Evolutionary conservation across 2,888 invertebrate genomes (phyloP), one percentile per base, ranked within the genome.

Genomic region (Oasisia sp.): DNA sequence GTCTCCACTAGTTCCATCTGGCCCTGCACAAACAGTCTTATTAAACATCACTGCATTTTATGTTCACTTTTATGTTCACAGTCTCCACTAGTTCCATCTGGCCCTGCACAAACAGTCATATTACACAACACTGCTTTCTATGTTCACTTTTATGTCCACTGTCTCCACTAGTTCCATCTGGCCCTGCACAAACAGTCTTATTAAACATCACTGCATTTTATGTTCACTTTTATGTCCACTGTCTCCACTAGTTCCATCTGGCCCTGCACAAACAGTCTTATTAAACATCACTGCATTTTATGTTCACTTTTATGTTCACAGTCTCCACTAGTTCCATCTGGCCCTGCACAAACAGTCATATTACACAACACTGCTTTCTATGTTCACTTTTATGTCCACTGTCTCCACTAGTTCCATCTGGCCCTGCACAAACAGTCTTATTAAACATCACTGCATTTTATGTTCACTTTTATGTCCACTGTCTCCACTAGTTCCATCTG

Each of bases 1-100:
- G 98, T 97, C 97, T 99, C 99, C 95, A 98, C 98, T 38, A 99
- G 97, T 95, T 99, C 99, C 98, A 99, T 98, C 97, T 99, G 99
- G 91, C 99, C 99, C 98, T 98, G 95, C 93, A 92, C n/a, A 92
- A 74, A 74, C 74, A 74, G 74, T 74, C 74, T n/a, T 74, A 74
- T 74, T 74, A 74, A 27, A 74, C 74, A 74, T n/a, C 74, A 74
- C n/a, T 74, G 74, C 5, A 74, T 74, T 74, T 19, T 74, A 97
- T 97, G 94, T 98, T 97, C 0, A 98, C 97, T 74, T 74, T 19
- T 74, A 97, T 97, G 94, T 98, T 97, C 0, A 98, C 97, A 0
- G 98, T 97, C 97, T 99, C 99, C 95, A 98, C 98, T 38, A 99
- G 97, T 95, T 99, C 99, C 98, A 99, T 98, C 97, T 99, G 99